Evolutionary conservation across 2,888 invertebrate genomes (phyloP).

Genomic region (Cephalotes varians): DNA sequence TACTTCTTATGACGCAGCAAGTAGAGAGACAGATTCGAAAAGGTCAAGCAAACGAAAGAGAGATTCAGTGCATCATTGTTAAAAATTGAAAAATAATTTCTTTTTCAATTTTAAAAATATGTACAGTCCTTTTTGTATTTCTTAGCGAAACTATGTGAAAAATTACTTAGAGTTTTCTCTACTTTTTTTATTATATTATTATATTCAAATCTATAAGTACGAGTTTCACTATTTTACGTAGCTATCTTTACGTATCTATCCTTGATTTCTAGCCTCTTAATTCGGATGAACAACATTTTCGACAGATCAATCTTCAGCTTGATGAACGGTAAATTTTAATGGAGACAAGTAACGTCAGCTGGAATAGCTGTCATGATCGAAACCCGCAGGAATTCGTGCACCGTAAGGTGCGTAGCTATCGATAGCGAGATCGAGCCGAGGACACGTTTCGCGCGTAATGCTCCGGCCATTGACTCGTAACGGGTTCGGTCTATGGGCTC

Average conservation of each 20-base stretch:
- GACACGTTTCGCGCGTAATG: constrained; percentile 68
- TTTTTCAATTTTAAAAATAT: background rate
- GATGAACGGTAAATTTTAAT: constrained; percentile 28
- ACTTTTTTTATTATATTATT: background rate
- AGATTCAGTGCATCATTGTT: background rate
- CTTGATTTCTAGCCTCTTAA: background rate
- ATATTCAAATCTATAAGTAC: background rate
- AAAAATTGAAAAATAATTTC: background rate
- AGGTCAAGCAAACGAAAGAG: background rate
- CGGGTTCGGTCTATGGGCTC: constrained; percentile 77
- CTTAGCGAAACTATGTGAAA: background rate
- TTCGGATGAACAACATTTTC: background rate
- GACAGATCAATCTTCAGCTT: background rate
- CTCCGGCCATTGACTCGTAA: constrained; percentile 83
- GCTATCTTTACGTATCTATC: background rate
- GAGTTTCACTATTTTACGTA: background rate
- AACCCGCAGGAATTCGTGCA: constrained; percentile 66
- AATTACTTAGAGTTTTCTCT: background rate
- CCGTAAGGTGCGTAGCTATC: constrained; percentile 70
- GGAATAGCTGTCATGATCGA: background rate
- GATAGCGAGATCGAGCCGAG: constrained; percentile 76
- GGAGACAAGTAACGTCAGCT: constrained; percentile 3
- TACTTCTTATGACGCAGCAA: background rate
- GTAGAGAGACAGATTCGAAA: background rate
- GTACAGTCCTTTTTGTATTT: background rate